phyloP scores from a whole-genome alignment of 2,888 invertebrate genomes.

The Dendrolimus houi region DNA sequence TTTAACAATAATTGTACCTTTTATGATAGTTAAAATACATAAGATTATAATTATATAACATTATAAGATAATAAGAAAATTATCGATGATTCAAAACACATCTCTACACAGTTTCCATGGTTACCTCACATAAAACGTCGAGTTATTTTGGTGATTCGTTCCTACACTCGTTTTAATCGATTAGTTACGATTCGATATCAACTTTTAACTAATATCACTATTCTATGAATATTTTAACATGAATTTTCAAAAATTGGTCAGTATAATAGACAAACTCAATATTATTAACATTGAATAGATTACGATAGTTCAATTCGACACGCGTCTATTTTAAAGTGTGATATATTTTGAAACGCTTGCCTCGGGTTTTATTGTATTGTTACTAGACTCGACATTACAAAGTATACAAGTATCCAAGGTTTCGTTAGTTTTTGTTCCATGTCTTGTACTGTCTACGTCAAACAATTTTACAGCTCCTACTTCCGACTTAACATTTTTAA shows the following conservation, averaged over 20 bases:
- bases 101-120: constrained; percentile 23
- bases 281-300: neutral
- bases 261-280: neutral
- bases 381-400: neutral
- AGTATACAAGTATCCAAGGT: neutral
- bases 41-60: too few species aligned
- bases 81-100: neutral
- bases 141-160: constrained; percentile 37
- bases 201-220: constrained; percentile 22
- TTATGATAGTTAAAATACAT: too few species aligned
- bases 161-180: constrained; percentile 37
- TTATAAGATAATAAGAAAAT: too few species aligned
- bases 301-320: neutral
- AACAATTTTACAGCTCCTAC: too few species aligned
- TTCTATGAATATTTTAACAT: constrained; percentile 12
- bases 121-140: constrained; percentile 23
- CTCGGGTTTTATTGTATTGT: neutral
- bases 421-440: too few species aligned
- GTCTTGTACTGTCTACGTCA: too few species aligned
- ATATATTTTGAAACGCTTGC: neutral
- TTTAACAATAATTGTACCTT: too few species aligned
- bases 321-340: neutral
- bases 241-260: neutral
- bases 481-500: neutral
- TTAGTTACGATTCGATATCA: constrained; percentile 39